These are phyloP conservation scores for Sinhomidia bicolor DNA, from an alignment of 2,888 invertebrate species.

Conservation along the genomic window DNA sequence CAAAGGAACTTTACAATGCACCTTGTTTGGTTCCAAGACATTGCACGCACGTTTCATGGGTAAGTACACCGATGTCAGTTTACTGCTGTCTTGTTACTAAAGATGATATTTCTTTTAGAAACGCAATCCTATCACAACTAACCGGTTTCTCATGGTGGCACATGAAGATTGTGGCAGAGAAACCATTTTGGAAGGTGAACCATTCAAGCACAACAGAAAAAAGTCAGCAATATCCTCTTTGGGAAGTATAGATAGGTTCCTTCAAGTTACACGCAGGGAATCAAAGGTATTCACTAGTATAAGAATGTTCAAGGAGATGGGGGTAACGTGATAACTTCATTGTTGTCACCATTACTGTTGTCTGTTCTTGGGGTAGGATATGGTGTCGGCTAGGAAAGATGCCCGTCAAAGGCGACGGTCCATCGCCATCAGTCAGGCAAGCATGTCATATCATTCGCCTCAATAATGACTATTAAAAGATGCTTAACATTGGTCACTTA, in stretches of 20 bases:
- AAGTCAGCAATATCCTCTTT: conserved; percentile 45
- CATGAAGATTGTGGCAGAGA: conserved; percentile 75
- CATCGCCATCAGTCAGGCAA: conserved; percentile 66
- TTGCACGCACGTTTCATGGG: conserved; percentile 67
- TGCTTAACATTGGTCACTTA: too few species aligned
- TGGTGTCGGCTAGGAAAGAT: conserved; percentile 44
- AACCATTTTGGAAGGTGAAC: conserved; percentile 32
- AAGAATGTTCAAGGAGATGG: not conserved
- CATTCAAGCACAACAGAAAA: not conserved
- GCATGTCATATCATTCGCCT: too few species aligned
- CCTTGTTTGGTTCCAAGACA: conserved; percentile 85
- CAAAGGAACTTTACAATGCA: conserved; percentile 84
- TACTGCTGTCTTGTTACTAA: too few species aligned
- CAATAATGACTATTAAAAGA: too few species aligned
- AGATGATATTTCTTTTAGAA: too few species aligned
- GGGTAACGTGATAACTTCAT: not conserved
- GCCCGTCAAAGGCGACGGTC: conserved; percentile 64
- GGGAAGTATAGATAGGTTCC: conserved; percentile 53
- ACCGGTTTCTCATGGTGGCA: conserved; percentile 73
- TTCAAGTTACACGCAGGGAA: conserved; percentile 39
- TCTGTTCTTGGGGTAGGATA: conserved; percentile 37
- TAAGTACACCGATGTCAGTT: not conserved
- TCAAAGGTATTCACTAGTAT: conserved; percentile 27
- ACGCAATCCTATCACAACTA: conserved; percentile 61
- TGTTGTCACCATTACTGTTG: not conserved